Evolutionary conservation across 2,113 vertebrate genomes (phyloP).

Genomic region (human): DNA sequence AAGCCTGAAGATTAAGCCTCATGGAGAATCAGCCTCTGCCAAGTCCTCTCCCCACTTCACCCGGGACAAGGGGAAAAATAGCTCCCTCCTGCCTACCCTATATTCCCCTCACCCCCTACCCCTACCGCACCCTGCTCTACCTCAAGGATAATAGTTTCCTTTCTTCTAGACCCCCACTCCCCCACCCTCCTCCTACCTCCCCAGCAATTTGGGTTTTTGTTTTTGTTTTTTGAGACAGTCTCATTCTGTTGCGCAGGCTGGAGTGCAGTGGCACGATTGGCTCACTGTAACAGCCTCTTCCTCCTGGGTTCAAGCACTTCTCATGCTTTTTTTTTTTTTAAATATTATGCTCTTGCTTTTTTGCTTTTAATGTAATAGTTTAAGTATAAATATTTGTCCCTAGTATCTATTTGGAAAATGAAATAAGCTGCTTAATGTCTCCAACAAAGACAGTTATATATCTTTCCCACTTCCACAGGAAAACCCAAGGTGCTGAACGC

Average conservation of each 20-base stretch:
- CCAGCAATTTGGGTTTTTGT: no score
- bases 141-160: not conserved
- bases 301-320: not conserved
- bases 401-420: not conserved
- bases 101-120: not conserved
- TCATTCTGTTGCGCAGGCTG: no score
- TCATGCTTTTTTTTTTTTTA: no score
- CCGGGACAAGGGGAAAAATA: not conserved
- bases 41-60: not conserved
- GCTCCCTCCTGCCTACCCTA: no score
- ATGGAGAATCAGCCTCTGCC: not conserved
- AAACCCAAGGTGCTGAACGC: not conserved
- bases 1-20: not conserved
- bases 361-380: not conserved
- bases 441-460: not conserved
- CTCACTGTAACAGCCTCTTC: no score
- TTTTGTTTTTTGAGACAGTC: no score
- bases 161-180: not conserved
- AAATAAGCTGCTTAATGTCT: not conserved
- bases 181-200: no score
- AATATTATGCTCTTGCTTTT: not conserved
- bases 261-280: no score
- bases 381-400: not conserved
- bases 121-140: not conserved
- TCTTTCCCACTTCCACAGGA: not conserved